Base-by-base conservation (phyloP, 2,888 invertebrate genomes). In the Macrophya alboannulata region DNA sequence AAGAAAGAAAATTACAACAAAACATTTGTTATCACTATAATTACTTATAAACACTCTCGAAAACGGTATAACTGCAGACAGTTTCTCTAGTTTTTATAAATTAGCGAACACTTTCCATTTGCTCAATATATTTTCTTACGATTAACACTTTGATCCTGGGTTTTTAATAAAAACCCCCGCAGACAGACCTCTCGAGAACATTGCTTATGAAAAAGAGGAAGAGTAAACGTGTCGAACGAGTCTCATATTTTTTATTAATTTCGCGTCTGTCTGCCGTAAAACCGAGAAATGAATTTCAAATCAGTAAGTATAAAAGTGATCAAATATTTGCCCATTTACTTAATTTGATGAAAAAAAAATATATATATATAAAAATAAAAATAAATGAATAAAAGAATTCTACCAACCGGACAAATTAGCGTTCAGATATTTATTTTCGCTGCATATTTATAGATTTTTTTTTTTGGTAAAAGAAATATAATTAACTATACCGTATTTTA, bases 231-330 rank as follows among this genome's bases (percentile, higher is more conserved):
- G 48, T 21, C 45, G 4, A n/a, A 6, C 40, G n/a, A 21, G 17
- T 55, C 62, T 76, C 76, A 25, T 76, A 25, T 45, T 4, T 25
- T 76, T 51, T 43, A 40, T n/a, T 3, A 25, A 17, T 40, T 9
- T 72, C n/a, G 55, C n/a, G n/a, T 43, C 71, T 43, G 6, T 9
- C 43, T 72, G 43, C 71, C 17, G 40, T 17, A 12, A 12, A 48
- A 4, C 12, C 48, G 25, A 79, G 48, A 4, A 55, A 81, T 81
- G 81, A 81, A 81, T 81, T 81, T 62, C 62, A 81, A 81, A 40
- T 17, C 51, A 2, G 81, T 81, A 17, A 62, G 81, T 81, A 40
- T 43, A 43, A 31, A 72, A 72, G 8, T 72, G 9, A 17, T 31
- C 15, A 43, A 31, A 72, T 40, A 72, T 72, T 72, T 40, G 8